Conservation (phyloP, 2,888 invertebrate species). For the Amphimallon solstitiale region DNA sequence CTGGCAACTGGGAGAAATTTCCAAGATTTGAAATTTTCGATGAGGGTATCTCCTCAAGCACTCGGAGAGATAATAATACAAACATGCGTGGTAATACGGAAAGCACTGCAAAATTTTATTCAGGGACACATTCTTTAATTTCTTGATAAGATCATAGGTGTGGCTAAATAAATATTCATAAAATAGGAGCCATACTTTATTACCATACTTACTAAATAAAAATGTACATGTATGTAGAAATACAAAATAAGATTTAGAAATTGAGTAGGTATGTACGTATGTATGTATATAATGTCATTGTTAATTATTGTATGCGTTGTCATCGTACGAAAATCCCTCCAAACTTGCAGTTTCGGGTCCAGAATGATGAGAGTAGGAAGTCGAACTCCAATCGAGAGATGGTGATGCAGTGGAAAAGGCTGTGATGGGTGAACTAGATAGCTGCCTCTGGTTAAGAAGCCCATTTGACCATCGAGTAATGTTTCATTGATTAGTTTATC, state of each 20-base stretch:
- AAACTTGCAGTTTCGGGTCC: constrained; percentile 5
- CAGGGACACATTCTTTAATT: too few relatives aligned
- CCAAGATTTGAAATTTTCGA: too few relatives aligned
- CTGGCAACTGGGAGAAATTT: too few relatives aligned
- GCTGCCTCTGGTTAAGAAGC: constrained; percentile 17
- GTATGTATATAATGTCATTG: neutral
- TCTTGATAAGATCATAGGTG: too few relatives aligned
- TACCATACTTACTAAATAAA: constrained; percentile 12
- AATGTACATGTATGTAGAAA: constrained; percentile 12
- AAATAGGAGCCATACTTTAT: constrained; percentile 4
- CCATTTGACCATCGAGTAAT: constrained; percentile 26
- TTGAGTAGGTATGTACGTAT: neutral
- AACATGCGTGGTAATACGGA: too few relatives aligned
- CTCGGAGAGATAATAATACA: too few relatives aligned
- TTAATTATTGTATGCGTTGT: constrained; percentile 2
- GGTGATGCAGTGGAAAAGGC: constrained; percentile 11
- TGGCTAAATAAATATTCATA: too few relatives aligned
- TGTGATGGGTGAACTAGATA: neutral
- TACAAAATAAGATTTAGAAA: constrained; percentile 13
- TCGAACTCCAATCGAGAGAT: constrained; percentile 7
- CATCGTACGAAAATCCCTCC: constrained; percentile 16
- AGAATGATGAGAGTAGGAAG: constrained; percentile 15
- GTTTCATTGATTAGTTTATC: constrained; percentile 32
- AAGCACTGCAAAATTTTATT: too few relatives aligned
- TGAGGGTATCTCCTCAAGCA: too few relatives aligned